Evolutionary conservation across 2,113 vertebrate genomes (phyloP).

Genomic region (Solea senegalensis): DNA sequence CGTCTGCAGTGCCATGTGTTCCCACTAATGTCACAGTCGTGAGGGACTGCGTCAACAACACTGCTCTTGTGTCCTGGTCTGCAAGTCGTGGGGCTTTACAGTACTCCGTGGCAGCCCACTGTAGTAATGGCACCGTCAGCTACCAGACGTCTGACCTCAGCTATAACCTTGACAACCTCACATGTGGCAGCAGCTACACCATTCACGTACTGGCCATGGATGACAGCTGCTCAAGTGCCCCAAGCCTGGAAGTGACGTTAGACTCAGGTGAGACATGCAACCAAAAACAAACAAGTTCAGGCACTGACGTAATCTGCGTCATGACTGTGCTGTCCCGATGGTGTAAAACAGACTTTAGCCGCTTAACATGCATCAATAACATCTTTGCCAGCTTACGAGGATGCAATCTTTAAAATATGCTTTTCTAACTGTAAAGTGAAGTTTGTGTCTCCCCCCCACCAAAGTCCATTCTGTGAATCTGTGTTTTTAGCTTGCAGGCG

Average conservation of each 20-base stretch:
- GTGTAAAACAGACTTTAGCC: no score
- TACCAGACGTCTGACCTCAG: slow-evolving; percentile 51
- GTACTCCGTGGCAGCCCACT: slow-evolving; percentile 60
- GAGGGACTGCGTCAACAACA: slow-evolving; percentile 65
- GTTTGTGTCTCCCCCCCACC: no score
- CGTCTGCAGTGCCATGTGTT: slow-evolving; percentile 69
- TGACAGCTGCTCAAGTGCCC: slow-evolving; percentile 64
- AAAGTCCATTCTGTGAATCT: no score
- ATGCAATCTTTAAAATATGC: no score
- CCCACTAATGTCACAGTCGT: slow-evolving; percentile 56
- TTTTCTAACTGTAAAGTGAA: no score
- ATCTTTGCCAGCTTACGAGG: no score
- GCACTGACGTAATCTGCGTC: not conserved
- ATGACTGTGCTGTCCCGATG: not conserved
- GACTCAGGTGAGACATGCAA: slow-evolving; percentile 63
- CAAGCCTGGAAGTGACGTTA: slow-evolving; percentile 55
- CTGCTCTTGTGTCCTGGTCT: slow-evolving; percentile 70
- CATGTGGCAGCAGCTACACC: slow-evolving; percentile 64
- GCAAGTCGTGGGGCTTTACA: slow-evolving; percentile 56
- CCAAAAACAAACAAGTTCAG: not conserved
- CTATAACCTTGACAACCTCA: slow-evolving; percentile 57
- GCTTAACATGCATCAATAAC: no score
- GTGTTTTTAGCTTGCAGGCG: no score
- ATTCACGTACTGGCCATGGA: slow-evolving; percentile 60
- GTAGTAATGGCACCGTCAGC: slow-evolving; percentile 43